These are phyloP conservation scores for Oasisia sp. DNA, from an alignment of 2,888 invertebrate species.

Conservation along the genomic window DNA sequence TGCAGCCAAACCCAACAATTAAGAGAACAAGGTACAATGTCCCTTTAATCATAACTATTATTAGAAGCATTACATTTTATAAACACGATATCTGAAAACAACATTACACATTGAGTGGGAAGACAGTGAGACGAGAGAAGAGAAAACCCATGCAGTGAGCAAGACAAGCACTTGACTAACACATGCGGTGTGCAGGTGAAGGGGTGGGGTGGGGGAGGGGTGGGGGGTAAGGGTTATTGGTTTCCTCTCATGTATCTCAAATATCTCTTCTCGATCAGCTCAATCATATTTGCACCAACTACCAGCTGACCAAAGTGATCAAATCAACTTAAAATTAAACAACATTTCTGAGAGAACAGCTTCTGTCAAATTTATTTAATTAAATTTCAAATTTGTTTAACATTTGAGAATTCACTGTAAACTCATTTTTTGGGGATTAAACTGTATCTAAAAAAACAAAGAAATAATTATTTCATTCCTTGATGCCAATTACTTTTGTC, in stretches of 20 bases:
- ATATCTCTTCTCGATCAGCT: neutral
- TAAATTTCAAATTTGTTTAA: neutral
- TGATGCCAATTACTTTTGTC: too few species aligned
- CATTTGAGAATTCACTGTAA: too few species aligned
- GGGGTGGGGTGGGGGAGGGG: neutral
- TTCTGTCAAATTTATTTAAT: conserved; percentile 13
- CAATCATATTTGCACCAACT: neutral
- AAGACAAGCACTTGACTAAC: neutral
- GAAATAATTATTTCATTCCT: too few species aligned
- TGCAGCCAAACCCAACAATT: neutral
- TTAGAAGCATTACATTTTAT: neutral
- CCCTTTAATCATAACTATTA: neutral
- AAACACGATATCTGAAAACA: too few species aligned
- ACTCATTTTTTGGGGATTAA: too few species aligned
- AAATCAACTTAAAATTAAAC: neutral
- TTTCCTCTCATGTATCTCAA: neutral
- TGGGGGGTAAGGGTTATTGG: neutral
- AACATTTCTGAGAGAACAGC: neutral
- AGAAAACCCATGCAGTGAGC: neutral
- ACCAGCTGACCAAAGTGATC: neutral
- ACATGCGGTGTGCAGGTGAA: neutral
- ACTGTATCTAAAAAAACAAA: too few species aligned
- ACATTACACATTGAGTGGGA: too few species aligned
- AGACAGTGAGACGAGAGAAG: too few species aligned
- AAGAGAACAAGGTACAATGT: neutral